phyloP scores from a whole-genome alignment of 2,113 vertebrate genomes.

The Caranx ignobilis region DNA sequence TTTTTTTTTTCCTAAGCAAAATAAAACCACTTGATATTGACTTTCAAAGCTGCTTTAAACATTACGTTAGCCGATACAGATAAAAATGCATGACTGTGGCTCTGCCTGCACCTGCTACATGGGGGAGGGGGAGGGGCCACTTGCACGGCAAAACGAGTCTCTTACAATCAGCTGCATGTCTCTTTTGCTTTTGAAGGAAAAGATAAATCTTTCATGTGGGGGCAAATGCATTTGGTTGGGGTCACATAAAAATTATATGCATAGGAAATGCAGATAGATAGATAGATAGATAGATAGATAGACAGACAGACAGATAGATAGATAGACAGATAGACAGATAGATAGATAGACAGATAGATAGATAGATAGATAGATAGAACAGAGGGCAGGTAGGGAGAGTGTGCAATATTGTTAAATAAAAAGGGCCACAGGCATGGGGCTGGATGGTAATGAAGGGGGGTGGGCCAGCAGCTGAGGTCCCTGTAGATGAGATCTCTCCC shows the following conservation, averaged over 20 bases:
- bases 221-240: slow-evolving; percentile 73
- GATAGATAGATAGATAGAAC: slow-evolving; percentile 45
- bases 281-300: slow-evolving; percentile 14
- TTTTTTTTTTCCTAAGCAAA: slow-evolving; percentile 8
- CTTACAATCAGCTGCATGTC: slow-evolving; percentile 70
- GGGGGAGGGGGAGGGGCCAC: slow-evolving; percentile 18
- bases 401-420: slow-evolving; percentile 78
- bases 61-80: slow-evolving; percentile 34
- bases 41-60: slow-evolving; percentile 39
- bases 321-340: slow-evolving; percentile 9
- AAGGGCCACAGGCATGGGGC: slow-evolving; percentile 77
- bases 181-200: slow-evolving; percentile 70
- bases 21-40: slow-evolving; percentile 20
- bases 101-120: slow-evolving; percentile 61
- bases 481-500: slow-evolving; percentile 81
- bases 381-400: slow-evolving; percentile 36
- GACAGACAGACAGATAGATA: slow-evolving; percentile 17
- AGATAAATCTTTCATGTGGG: slow-evolving; percentile 74
- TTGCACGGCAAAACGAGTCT: slow-evolving; percentile 51
- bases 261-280: slow-evolving; percentile 51
- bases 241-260: slow-evolving; percentile 74
- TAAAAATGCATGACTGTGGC: slow-evolving; percentile 63
- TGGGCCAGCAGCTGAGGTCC: slow-evolving; percentile 82
- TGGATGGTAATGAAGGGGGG: slow-evolving; percentile 80
- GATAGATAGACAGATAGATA: slow-evolving; percentile 27